phyloP scores from a whole-genome alignment of 2,888 invertebrate genomes.

The Galeopsomyia nigrocyanea region DNA sequence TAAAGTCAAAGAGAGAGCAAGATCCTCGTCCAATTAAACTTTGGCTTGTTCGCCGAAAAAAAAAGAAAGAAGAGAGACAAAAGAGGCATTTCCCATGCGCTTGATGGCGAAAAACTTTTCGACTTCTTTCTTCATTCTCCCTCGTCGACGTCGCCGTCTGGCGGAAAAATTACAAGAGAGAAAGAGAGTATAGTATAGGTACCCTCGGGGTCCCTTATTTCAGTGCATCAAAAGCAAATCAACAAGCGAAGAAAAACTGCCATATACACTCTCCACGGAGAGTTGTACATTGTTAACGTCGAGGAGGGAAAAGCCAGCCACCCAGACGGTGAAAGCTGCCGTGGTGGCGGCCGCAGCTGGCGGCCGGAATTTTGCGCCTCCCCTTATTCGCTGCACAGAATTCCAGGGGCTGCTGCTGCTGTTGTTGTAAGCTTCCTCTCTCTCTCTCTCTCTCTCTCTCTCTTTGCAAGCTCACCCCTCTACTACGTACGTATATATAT shows the following conservation, averaged over 20 bases:
- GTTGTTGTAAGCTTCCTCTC: constrained; percentile 9
- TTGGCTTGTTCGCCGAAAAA: background rate
- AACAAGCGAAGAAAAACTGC: no score
- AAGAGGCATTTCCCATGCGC: background rate
- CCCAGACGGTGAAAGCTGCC: constrained; percentile 43
- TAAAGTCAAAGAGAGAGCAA: constrained; percentile 33
- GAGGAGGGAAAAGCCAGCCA: constrained; percentile 23
- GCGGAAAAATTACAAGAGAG: no score
- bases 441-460: constrained; percentile 10
- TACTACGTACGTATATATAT: no score
- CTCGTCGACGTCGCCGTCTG: no score
- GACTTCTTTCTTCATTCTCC: no score
- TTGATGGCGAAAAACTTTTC: no score
- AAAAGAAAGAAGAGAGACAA: background rate
- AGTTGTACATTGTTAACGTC: background rate
- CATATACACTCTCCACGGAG: no score
- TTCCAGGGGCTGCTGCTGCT: constrained; percentile 18
- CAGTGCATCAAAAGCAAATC: no score
- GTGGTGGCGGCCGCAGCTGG: constrained; percentile 42
- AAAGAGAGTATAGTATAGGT: no score
- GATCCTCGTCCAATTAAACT: no score
- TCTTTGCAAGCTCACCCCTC: background rate
- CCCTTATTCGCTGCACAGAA: constrained; percentile 33
- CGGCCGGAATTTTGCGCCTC: constrained; percentile 40
- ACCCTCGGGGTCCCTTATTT: no score